These are phyloP conservation scores for Sitta carolinensis DNA, from an alignment of 2,797 vertebrate species.

Conservation along the genomic window DNA sequence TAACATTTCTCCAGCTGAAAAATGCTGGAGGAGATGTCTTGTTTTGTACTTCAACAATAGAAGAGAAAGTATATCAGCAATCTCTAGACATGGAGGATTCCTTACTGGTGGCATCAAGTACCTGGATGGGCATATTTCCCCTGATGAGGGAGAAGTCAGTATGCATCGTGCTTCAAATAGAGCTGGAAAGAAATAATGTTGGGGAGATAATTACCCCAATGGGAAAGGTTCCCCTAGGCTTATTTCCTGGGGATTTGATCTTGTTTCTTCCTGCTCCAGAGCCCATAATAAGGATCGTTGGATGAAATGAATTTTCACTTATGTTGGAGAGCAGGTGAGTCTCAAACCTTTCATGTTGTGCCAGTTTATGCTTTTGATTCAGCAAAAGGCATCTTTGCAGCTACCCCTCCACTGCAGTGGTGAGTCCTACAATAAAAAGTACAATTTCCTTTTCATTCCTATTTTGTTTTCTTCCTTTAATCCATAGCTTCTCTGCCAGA, in stretches of 20 bases:
- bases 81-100: background rate
- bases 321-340: background rate
- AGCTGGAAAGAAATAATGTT: background rate
- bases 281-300: background rate
- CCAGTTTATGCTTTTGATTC: constrained; percentile 2
- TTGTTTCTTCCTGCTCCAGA: background rate
- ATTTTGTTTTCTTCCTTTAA: background rate
- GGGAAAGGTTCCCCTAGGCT: background rate
- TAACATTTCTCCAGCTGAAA: constrained; percentile 24
- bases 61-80: background rate
- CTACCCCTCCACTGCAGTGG: background rate
- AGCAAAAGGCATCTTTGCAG: background rate
- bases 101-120: background rate
- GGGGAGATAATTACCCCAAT: background rate
- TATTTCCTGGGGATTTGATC: background rate
- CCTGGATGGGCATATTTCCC: background rate
- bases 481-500: background rate
- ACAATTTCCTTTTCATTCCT: background rate
- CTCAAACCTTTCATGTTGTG: background rate
- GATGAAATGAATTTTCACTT: background rate
- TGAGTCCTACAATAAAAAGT: background rate
- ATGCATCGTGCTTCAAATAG: background rate
- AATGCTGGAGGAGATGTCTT: constrained; percentile 11
- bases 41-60: background rate
- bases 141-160: background rate